These are phyloP conservation scores for Trypoxylus dichotomus DNA, from an alignment of 1,140 invertebrate species.

Conservation along the genomic window DNA sequence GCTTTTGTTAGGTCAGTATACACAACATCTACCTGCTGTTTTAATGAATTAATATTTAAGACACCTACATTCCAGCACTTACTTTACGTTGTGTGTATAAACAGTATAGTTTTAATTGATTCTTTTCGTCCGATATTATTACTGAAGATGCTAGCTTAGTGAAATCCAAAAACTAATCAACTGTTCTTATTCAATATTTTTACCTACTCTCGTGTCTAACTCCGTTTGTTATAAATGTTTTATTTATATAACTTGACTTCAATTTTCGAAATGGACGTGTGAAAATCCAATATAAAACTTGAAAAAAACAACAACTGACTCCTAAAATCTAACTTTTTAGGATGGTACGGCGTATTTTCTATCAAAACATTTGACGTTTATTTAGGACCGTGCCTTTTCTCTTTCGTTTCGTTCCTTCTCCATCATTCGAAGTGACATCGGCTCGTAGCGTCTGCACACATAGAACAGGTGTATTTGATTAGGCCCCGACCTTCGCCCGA, in stretches of 20 bases:
- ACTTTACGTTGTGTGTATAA: too few species aligned
- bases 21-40: too few species aligned
- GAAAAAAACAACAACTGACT: not conserved
- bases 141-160: too few species aligned
- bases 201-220: too few species aligned
- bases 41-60: too few species aligned
- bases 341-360: not conserved
- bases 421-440: not conserved
- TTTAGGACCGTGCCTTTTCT: not conserved
- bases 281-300: not conserved
- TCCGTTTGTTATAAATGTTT: not conserved
- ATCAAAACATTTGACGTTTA: not conserved
- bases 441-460: not conserved
- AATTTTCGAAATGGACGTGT: not conserved
- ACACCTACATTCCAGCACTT: too few species aligned
- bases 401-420: not conserved
- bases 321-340: not conserved
- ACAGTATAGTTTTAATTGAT: too few species aligned
- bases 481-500: not conserved
- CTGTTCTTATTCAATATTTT: too few species aligned
- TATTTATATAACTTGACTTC: slow-evolving; percentile 7
- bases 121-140: too few species aligned
- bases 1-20: too few species aligned
- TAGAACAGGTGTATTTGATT: not conserved
- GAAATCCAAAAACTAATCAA: too few species aligned